phyloP scores from a whole-genome alignment of 2,797 vertebrate species.

The Gymnocypris eckloni region DNA sequence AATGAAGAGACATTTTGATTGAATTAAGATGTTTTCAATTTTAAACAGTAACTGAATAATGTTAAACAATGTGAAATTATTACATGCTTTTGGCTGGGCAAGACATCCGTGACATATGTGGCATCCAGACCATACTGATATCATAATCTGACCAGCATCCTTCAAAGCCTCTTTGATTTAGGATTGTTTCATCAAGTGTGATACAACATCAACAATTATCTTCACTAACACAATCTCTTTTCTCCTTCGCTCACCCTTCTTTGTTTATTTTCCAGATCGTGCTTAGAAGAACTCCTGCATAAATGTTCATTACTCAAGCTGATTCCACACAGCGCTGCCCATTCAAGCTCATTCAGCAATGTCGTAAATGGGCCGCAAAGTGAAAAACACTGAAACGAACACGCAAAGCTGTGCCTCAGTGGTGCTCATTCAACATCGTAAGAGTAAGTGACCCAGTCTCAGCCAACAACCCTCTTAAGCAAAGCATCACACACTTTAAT shows the following conservation, averaged over 20 bases:
- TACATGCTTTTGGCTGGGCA: not conserved
- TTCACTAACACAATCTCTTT: not conserved
- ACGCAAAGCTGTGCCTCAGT: not conserved
- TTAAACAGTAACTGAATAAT: no score
- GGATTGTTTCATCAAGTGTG: not conserved
- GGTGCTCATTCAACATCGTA: constrained; percentile 9
- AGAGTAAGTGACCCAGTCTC: constrained; percentile 22
- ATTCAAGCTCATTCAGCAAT: constrained; percentile 27
- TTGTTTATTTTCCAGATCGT: not conserved
- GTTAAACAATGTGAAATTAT: not conserved
- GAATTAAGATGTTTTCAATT: not conserved
- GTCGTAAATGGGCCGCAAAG: not conserved
- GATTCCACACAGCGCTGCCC: constrained; percentile 18
- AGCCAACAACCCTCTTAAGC: constrained; percentile 30
- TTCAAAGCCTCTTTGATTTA: constrained; percentile 8
- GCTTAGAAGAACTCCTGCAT: constrained; percentile 22
- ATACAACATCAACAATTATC: not conserved
- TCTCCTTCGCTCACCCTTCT: not conserved
- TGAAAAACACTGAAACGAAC: constrained; percentile 28
- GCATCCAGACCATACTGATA: not conserved
- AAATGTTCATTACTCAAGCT: constrained; percentile 27
- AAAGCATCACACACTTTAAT: constrained; percentile 38
- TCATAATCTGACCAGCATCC: not conserved
- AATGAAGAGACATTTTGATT: not conserved
- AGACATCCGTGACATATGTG: not conserved